phyloP scores from a whole-genome alignment of 2,888 invertebrate species.

The Mongoloraphidia duomilia region DNA sequence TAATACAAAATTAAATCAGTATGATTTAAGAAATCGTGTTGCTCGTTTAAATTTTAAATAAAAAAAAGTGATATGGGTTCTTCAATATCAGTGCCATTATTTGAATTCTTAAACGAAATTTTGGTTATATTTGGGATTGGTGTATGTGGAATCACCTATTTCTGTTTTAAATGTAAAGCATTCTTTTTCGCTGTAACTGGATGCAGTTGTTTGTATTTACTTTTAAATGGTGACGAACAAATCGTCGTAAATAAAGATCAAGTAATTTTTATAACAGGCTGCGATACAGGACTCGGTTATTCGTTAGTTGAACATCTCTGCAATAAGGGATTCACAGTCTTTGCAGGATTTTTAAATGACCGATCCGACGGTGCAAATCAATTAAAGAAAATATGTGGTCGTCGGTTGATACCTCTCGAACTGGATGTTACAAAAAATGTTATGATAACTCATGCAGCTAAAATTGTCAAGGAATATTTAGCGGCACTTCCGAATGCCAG shows the following conservation, averaged over 20 bases:
- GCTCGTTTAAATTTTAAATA: too few relatives aligned
- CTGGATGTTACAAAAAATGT: slow-evolving; percentile 52
- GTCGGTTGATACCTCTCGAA: slow-evolving; percentile 33
- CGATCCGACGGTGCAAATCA: slow-evolving; percentile 45
- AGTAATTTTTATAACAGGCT: slow-evolving; percentile 63
- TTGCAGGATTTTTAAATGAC: slow-evolving; percentile 57
- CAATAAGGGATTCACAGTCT: slow-evolving; percentile 51
- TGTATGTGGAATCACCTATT: too few relatives aligned
- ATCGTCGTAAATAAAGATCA: slow-evolving; percentile 19
- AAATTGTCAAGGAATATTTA: slow-evolving; percentile 32
- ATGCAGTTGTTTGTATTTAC: slow-evolving; percentile 21
- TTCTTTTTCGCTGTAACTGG: slow-evolving; percentile 21
- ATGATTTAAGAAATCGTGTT: too few relatives aligned
- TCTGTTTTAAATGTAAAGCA: slow-evolving; percentile 16
- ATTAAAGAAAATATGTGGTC: slow-evolving; percentile 26
- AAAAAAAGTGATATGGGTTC: too few relatives aligned
- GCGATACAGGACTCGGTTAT: slow-evolving; percentile 75
- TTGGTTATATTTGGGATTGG: too few relatives aligned
- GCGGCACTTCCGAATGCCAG: slow-evolving; percentile 35
- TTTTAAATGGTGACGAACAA: slow-evolving; percentile 16
- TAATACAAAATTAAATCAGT: too few relatives aligned
- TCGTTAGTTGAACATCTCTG: slow-evolving; percentile 48
- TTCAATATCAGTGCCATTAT: too few relatives aligned
- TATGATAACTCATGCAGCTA: slow-evolving; percentile 37
- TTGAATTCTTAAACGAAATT: too few relatives aligned